Conservation (phyloP, 1,140 invertebrate species). For the Teleogryllus occipitalis region DNA sequence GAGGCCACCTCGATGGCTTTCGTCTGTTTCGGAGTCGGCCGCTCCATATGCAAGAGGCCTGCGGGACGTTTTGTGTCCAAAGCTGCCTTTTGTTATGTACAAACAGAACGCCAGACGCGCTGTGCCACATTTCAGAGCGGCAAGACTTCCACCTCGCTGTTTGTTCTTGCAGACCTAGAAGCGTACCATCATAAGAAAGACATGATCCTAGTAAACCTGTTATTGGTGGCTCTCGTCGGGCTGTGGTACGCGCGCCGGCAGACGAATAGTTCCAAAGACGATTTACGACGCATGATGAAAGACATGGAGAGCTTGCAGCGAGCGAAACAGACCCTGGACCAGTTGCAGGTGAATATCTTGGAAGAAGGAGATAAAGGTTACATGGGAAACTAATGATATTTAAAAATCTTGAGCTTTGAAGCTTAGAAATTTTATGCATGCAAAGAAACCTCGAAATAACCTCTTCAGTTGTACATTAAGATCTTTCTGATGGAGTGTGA, state of each 20-base stretch:
- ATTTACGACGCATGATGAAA: slow-evolving; percentile 80
- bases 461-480: too few species aligned
- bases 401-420: not conserved
- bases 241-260: slow-evolving; percentile 85
- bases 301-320: slow-evolving; percentile 88
- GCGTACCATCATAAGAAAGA: slow-evolving; percentile 68
- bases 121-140: too few species aligned
- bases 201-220: slow-evolving; percentile 68
- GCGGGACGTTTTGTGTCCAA: too few species aligned
- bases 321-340: slow-evolving; percentile 76
- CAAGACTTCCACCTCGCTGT: not conserved
- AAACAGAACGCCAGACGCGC: too few species aligned
- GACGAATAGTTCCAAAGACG: slow-evolving; percentile 74
- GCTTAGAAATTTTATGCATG: too few species aligned
- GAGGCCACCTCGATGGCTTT: too few species aligned
- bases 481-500: too few species aligned
- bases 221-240: slow-evolving; percentile 76
- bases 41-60: too few species aligned
- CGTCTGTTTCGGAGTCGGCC: too few species aligned
- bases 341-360: slow-evolving; percentile 57
- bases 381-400: not conserved
- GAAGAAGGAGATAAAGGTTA: too few species aligned
- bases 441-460: too few species aligned
- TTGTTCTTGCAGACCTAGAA: not conserved
- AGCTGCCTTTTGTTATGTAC: too few species aligned